These are phyloP conservation scores for Trachelus tabidus DNA, from an alignment of 2,888 invertebrate genomes.

Conservation along the genomic window DNA sequence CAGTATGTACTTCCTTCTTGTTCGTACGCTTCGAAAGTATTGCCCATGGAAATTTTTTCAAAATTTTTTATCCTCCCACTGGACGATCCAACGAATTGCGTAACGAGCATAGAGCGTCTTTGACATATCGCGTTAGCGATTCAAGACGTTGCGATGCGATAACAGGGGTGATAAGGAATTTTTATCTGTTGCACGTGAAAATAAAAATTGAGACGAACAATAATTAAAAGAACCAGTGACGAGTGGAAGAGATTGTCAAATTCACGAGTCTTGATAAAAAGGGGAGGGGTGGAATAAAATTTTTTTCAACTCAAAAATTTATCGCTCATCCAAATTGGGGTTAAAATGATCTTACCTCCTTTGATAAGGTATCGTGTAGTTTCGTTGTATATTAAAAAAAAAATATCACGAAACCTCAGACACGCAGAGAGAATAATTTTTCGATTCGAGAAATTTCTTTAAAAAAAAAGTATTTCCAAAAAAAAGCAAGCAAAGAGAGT, in stretches of 20 bases:
- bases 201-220: not conserved
- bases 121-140: conserved; percentile 7
- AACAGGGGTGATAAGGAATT: conserved; percentile 16
- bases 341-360: not conserved
- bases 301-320: not conserved
- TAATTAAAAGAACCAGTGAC: not conserved
- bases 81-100: not conserved
- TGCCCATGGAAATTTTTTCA: not conserved
- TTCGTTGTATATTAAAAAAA: not conserved
- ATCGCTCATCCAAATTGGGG: not conserved
- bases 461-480: not conserved
- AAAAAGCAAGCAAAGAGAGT: not conserved
- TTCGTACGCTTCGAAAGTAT: not conserved
- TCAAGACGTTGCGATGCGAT: conserved; percentile 14
- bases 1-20: not conserved
- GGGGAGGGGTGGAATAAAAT: not conserved
- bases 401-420: not conserved
- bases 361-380: not conserved
- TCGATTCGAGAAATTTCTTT: not conserved
- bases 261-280: not conserved
- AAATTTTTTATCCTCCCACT: not conserved
- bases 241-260: not conserved
- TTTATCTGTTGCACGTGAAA: conserved; percentile 19
- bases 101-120: not conserved
- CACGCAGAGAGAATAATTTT: no score